Conservation (phyloP, 2,797 vertebrate genomes). For the Cynodonichthys magdalenae region DNA sequence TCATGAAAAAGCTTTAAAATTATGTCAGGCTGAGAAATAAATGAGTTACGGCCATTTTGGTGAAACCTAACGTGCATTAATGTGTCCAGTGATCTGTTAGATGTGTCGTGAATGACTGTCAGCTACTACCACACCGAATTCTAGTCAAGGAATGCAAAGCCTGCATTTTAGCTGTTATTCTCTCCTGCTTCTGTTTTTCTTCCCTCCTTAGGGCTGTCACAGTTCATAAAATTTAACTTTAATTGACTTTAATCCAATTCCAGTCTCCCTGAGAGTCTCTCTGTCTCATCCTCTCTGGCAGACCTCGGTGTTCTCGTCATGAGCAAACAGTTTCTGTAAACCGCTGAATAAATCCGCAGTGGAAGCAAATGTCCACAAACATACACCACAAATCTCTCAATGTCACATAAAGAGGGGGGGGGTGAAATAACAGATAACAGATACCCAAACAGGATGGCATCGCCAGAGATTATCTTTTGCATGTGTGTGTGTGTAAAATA, state of each 20-base stretch:
- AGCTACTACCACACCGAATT: too few species aligned
- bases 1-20: too few species aligned
- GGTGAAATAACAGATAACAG: conserved; percentile 23
- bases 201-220: conserved; percentile 23
- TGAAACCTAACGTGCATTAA: too few species aligned
- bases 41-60: too few species aligned
- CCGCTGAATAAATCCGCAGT: conserved; percentile 23
- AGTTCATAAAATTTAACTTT: conserved; percentile 23
- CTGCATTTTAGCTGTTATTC: neutral
- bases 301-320: conserved; percentile 51
- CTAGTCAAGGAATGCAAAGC: too few species aligned
- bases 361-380: conserved; percentile 28
- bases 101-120: too few species aligned
- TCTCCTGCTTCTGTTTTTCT: neutral
- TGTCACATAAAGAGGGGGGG: conserved; percentile 16
- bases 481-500: neutral
- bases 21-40: too few species aligned
- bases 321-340: conserved; percentile 36
- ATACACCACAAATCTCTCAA: conserved; percentile 10
- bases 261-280: neutral
- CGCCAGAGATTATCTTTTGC: conserved; percentile 8
- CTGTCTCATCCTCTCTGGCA: conserved; percentile 22
- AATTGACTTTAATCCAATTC: conserved; percentile 23
- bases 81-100: too few species aligned
- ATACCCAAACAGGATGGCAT: conserved; percentile 32